Evolutionary conservation across 35 echinoderm and acorn worm genomes (phyloP).

Genomic region (Chiridota heheva): DNA sequence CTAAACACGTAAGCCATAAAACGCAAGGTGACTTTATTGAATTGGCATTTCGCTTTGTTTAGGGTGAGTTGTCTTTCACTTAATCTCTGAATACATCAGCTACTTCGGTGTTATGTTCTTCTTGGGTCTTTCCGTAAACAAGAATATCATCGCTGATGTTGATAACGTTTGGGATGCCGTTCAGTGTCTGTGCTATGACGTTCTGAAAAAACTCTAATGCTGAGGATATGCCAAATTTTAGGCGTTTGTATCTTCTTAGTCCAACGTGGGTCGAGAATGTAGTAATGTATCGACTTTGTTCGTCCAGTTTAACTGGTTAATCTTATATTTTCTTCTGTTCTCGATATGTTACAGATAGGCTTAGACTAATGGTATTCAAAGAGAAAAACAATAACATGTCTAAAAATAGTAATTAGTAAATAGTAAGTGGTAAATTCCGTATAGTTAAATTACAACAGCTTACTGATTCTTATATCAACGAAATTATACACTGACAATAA

Average conservation of each 20-base stretch:
- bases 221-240: slow-evolving; percentile 43
- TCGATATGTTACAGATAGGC: no score
- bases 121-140: slow-evolving; percentile 35
- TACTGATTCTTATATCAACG: no score
- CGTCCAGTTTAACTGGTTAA: no score
- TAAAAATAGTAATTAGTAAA: no score
- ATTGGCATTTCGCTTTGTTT: slow-evolving; percentile 38
- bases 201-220: slow-evolving; percentile 59
- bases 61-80: slow-evolving; percentile 14
- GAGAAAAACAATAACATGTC: no score
- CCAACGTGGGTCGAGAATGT: slow-evolving; percentile 59
- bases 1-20: slow-evolving; percentile 34
- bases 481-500: no score
- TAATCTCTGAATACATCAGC: not conserved
- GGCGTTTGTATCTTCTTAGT: slow-evolving; percentile 44
- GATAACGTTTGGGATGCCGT: slow-evolving; percentile 30
- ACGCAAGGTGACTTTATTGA: slow-evolving; percentile 22
- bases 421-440: no score
- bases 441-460: no score
- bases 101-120: slow-evolving; percentile 25
- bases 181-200: not conserved
- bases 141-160: slow-evolving; percentile 76
- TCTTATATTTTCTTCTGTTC: no score
- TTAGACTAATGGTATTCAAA: no score
- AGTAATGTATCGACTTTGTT: slow-evolving; percentile 48